A percentile compares a stretch with the other conserved stretches of the same genome.
Evolutionary conservation across 2,797 vertebrate genomes (phyloP).

Genomic region (Molossus alvarezi): DNA sequence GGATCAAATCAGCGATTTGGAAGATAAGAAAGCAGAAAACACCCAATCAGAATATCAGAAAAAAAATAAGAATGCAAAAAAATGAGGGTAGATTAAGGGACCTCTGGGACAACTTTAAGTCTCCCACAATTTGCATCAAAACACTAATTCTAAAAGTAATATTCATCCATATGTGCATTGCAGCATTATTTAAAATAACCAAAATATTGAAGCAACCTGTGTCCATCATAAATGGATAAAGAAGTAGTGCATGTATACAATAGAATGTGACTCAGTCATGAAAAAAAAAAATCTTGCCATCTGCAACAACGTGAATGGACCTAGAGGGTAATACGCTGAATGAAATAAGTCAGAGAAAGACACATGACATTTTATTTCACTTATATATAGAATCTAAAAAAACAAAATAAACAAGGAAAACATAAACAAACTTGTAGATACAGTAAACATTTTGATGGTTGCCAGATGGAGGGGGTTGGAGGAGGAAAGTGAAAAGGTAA

Average conservation of each 20-base stretch:
- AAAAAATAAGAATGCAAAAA: not conserved
- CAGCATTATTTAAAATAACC: not conserved
- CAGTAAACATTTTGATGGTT: not conserved
- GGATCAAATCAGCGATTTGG: too few relatives aligned
- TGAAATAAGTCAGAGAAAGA: not conserved
- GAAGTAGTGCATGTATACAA: not conserved
- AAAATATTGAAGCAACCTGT: not conserved
- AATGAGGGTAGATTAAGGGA: not conserved
- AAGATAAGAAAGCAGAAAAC: not conserved
- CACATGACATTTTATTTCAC: not conserved
- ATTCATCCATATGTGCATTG: not conserved
- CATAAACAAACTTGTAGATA: not conserved
- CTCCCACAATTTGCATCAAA: not conserved
- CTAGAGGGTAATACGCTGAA: not conserved
- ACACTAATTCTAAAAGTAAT: not conserved
- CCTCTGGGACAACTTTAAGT: not conserved
- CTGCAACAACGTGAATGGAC: not conserved
- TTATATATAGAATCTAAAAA: not conserved
- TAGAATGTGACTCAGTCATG: not conserved
- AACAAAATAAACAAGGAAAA: not conserved
- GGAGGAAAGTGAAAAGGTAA: not conserved
- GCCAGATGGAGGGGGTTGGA: not conserved
- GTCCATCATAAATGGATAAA: not conserved
- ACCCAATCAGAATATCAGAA: not conserved
- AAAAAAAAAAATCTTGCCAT: not conserved